These are phyloP conservation scores for Grus americana DNA, from an alignment of 2,113 vertebrate species.

Conservation along the genomic window DNA sequence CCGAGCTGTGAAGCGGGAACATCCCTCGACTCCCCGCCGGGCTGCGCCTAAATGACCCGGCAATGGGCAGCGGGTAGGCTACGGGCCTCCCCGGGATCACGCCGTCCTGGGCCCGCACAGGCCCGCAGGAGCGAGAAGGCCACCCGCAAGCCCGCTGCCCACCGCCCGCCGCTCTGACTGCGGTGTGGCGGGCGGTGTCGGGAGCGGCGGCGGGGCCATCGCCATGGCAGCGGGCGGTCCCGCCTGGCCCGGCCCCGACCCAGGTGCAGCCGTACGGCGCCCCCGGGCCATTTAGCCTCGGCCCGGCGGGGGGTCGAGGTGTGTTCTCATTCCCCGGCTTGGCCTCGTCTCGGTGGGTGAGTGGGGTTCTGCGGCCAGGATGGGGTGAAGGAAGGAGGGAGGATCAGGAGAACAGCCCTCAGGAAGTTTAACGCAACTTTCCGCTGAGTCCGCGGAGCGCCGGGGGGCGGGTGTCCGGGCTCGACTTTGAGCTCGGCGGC, in stretches of 20 bases:
- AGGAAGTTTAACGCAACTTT: constrained; percentile 52
- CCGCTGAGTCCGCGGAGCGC: neutral
- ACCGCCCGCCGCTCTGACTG: neutral
- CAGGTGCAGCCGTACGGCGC: neutral
- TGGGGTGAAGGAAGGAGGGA: neutral
- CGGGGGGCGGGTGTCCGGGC: neutral
- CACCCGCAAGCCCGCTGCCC: neutral
- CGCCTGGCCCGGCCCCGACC: neutral
- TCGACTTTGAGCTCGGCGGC: neutral
- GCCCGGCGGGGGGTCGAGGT: fast-evolving
- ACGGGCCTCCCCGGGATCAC: neutral
- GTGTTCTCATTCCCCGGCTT: fast-evolving
- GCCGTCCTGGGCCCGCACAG: too few species aligned
- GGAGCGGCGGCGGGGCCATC: neutral
- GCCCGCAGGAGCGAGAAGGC: too few species aligned
- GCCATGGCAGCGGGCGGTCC: neutral
- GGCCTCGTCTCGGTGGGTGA: neutral
- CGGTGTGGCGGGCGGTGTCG: neutral
- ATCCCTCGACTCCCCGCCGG: fast-evolving
- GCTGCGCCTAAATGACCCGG: neutral
- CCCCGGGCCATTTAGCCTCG: neutral
- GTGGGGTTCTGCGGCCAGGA: neutral
- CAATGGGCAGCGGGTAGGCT: neutral
- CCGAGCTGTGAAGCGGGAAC: neutral
- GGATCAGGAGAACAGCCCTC: neutral